Conservation (phyloP, 2,113 vertebrate species). For the Amblyopsis rosae region DNA sequence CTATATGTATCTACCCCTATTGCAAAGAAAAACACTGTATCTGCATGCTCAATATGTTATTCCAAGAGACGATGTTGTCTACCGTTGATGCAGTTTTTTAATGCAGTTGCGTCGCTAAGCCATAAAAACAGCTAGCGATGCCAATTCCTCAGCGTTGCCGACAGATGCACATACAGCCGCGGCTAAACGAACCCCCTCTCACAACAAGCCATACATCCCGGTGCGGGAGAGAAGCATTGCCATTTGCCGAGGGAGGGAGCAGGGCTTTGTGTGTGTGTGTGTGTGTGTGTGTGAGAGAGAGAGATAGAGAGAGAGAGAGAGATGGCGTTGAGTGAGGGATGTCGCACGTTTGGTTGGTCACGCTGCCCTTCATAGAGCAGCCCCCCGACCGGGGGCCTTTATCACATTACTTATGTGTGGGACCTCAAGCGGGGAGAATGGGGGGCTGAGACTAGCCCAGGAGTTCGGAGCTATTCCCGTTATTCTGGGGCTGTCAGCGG, state of each 20-base stretch:
- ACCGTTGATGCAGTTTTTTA: no score
- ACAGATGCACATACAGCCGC: slow-evolving; percentile 20
- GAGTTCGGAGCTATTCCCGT: slow-evolving; percentile 21
- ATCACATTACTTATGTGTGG: slow-evolving; percentile 15
- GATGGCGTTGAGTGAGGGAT: slow-evolving; percentile 6
- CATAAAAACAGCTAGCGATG: no score
- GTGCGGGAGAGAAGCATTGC: slow-evolving; percentile 26
- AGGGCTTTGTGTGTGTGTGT: slow-evolving; percentile 30
- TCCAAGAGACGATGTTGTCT: no score
- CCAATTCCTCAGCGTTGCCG: no score
- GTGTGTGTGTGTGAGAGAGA: slow-evolving; percentile 22
- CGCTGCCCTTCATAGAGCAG: slow-evolving; percentile 35
- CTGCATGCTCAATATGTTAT: no score
- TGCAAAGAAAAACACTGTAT: no score
- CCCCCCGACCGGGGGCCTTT: neutral
- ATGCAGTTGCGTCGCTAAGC: no score
- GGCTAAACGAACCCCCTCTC: slow-evolving; percentile 37
- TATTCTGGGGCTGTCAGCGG: slow-evolving; percentile 8
- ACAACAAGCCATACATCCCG: slow-evolving; percentile 42
- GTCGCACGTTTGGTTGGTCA: slow-evolving; percentile 19
- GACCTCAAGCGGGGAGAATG: neutral
- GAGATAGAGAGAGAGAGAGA: slow-evolving; percentile 23
- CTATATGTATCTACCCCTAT: no score
- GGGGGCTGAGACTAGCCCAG: slow-evolving; percentile 11
- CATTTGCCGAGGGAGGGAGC: slow-evolving; percentile 30